phyloP scores from a whole-genome alignment of 2,797 vertebrate species.

The Clarias pachynema region DNA sequence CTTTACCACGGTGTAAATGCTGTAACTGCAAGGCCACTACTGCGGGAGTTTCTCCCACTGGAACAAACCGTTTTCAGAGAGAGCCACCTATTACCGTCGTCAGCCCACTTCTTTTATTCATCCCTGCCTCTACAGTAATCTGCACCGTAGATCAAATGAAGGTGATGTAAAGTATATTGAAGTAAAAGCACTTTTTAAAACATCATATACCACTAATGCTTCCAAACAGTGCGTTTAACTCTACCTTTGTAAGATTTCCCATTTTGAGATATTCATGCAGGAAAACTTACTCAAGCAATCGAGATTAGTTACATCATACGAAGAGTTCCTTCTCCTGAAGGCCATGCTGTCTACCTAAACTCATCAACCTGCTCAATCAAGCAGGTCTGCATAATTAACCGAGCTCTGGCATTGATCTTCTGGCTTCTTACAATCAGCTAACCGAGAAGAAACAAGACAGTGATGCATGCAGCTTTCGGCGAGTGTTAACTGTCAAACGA shows the following conservation, averaged over 20 bases:
- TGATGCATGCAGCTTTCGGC: neutral
- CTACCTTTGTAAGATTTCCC: neutral
- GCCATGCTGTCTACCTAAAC: neutral
- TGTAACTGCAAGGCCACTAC: slow-evolving; percentile 19
- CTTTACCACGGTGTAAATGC: neutral
- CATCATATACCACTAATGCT: neutral
- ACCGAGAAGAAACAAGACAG: neutral
- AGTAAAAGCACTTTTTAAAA: neutral
- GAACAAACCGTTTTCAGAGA: slow-evolving; percentile 32
- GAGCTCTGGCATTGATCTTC: neutral
- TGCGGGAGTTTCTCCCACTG: slow-evolving; percentile 4
- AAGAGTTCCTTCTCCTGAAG: neutral
- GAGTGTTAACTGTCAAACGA: neutral
- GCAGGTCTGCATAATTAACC: slow-evolving; percentile 3
- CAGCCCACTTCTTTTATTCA: slow-evolving; percentile 13
- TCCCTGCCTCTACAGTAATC: neutral
- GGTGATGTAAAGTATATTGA: neutral
- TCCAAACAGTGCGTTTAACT: no score
- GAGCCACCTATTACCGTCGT: neutral
- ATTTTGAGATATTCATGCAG: neutral
- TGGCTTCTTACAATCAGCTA: neutral
- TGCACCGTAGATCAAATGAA: neutral
- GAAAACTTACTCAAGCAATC: slow-evolving; percentile 1
- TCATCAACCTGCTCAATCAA: neutral
- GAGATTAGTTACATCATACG: neutral